Evolutionary conservation across 2,888 invertebrate genomes (phyloP), one percentile per base, ranked within the genome.

Genomic region (Crematogaster levior): DNA sequence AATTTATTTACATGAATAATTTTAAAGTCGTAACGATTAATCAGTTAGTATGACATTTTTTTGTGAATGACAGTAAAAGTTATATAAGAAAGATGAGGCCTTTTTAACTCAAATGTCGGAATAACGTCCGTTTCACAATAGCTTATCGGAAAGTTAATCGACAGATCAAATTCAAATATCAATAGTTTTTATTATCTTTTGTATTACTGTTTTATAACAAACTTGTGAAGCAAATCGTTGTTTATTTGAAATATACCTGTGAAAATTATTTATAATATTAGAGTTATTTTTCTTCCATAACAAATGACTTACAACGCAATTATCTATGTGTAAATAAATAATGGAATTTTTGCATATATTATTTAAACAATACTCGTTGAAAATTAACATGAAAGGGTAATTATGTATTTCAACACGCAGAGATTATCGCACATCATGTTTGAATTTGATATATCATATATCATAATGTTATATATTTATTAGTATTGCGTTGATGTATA

Each of bases 391-490:
- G 21, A 56, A 68, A 77, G 7, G 3, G 53, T 53, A 37, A 66
- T 34, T 6, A 34, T 12, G 18, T 6, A 34, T 63, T 48, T 18
- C 24, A 37, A 53, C 15, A 18, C n/a, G 5, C 9, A 43, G 7
- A 77, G 10, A 21, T 66, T 56, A 56, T 68, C 18, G 10, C 0
- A n/a, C 56, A 7, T 43, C 15, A 7, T 37, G 18, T 43, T 68
- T 21, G 1, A 56, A 12, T 30, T 68, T 30, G 40, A 56, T 56
- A 56, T 56, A 68, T 43, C 30, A 56, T 43, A 43, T 66, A 77
- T 56, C 68, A 43, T 56, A 66, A 77, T 77, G 37, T 63, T 24
- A 4, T 40, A 4, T 40, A 56, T 56, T 68, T 77, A 77, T 66
- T 51, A 63, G 43, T 37, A 12, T 10, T 30, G 18, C 27, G 18